phyloP scores from a whole-genome alignment of 64 coral and sea anemone genomes.

The Dendrophyllia cribrosa region DNA sequence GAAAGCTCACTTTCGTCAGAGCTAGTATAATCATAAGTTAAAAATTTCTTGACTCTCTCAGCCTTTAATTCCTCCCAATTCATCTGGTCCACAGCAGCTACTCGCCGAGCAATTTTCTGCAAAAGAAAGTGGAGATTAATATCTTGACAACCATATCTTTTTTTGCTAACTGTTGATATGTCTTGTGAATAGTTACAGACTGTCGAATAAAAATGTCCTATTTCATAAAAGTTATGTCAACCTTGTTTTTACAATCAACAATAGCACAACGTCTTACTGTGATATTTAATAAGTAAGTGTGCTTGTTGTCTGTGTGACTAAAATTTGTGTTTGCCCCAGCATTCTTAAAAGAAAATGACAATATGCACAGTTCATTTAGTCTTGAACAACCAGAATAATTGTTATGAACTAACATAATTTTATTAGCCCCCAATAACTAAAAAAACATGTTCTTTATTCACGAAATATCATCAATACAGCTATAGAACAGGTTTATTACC shows the following conservation, averaged over 20 bases:
- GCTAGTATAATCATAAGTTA: neutral
- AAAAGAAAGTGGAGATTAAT: neutral
- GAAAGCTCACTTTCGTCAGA: conserved; percentile 28
- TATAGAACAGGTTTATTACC: neutral
- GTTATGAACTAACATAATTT: no score
- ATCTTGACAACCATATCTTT: neutral
- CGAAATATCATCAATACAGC: neutral
- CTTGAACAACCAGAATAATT: no score
- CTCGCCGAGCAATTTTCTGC: conserved; percentile 8
- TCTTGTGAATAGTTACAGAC: neutral
- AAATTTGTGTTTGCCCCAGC: no score
- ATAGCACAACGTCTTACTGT: no score
- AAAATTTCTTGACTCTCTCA: neutral
- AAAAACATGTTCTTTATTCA: neutral
- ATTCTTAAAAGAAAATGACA: no score
- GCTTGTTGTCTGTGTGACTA: no score
- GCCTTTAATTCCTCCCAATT: neutral
- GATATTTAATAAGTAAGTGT: no score
- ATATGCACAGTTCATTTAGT: no score
- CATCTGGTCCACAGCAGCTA: neutral
- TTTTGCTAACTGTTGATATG: neutral
- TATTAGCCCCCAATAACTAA: no score
- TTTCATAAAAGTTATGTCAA: no score
- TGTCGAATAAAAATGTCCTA: no score
- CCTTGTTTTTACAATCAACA: no score